A percentile compares a stretch with the other conserved stretches of the same genome.
phyloP scores from a whole-genome alignment of 2,888 invertebrate genomes.

The Oscheius sp. region DNA sequence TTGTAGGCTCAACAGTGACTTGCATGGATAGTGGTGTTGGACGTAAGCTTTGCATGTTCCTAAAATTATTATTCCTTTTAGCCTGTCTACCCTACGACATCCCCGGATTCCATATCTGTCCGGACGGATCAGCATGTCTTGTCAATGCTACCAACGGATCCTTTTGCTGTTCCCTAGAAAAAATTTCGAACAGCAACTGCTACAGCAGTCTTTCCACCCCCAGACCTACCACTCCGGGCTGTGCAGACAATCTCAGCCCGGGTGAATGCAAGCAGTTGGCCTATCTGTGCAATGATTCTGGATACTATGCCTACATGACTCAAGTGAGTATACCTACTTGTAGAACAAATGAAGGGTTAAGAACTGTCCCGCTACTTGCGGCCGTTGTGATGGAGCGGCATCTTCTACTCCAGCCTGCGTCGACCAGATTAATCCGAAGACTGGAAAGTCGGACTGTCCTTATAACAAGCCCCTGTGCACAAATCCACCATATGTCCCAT shows the following conservation, averaged over 20 bases:
- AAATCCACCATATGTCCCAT: constrained; percentile 13
- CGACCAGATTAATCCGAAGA: constrained; percentile 6
- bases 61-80: neutral
- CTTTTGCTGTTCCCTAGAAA: constrained; percentile 11
- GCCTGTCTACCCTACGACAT: constrained; percentile 4
- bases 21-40: constrained; percentile 12
- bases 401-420: constrained; percentile 7
- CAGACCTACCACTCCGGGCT: neutral
- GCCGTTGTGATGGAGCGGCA: constrained; percentile 1
- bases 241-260: constrained; percentile 1
- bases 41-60: constrained; percentile 1
- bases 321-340: neutral
- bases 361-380: constrained; percentile 17
- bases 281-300: constrained; percentile 21
- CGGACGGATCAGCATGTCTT: constrained; percentile 11
- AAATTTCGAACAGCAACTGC: neutral
- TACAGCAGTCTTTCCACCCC: neutral
- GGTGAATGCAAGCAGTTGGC: neutral
- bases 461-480: neutral
- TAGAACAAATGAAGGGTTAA: neutral
- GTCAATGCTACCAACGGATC: constrained; percentile 10
- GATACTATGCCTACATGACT: constrained; percentile 10
- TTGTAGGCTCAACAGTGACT: neutral
- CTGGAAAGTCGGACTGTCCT: constrained; percentile 8
- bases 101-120: constrained; percentile 13